Percentiles rank a stretch among this genome's conserved stretches.
Evolutionary conservation across 1,140 invertebrate genomes (phyloP).

Genomic region (Phthorimaea operculella): DNA sequence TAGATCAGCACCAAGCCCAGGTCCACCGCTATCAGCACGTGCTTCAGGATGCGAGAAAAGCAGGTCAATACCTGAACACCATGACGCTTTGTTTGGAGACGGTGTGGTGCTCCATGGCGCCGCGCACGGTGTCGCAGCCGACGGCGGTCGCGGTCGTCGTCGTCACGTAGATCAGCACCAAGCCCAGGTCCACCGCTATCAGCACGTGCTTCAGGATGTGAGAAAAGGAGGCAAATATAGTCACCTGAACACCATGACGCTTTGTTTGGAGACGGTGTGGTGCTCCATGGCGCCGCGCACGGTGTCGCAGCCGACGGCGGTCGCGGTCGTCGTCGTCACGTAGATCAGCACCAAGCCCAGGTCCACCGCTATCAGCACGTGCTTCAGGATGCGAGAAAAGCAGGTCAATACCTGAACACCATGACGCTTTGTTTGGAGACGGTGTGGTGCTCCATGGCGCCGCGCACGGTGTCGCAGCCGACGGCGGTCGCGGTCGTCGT

Average conservation of each 20-base stretch:
- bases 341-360: conserved; percentile 36
- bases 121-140: conserved; percentile 28
- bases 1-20: conserved; percentile 36
- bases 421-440: too few relatives aligned
- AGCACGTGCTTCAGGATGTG: too few relatives aligned
- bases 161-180: conserved; percentile 35
- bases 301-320: conserved; percentile 29
- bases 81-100: conserved; percentile 18
- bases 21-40: conserved; percentile 28
- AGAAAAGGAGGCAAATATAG: too few relatives aligned
- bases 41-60: too few relatives aligned
- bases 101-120: conserved; percentile 41
- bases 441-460: neutral
- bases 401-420: too few relatives aligned
- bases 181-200: conserved; percentile 32
- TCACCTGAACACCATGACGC: conserved; percentile 39
- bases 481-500: conserved; percentile 25
- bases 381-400: too few relatives aligned
- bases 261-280: conserved; percentile 19
- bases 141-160: conserved; percentile 25
- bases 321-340: conserved; percentile 25
- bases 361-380: conserved; percentile 28
- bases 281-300: conserved; percentile 39
- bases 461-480: conserved; percentile 27
- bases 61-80: conserved; percentile 39